Conservation (phyloP, 2,888 invertebrate species). For the Aphidius colemani region DNA sequence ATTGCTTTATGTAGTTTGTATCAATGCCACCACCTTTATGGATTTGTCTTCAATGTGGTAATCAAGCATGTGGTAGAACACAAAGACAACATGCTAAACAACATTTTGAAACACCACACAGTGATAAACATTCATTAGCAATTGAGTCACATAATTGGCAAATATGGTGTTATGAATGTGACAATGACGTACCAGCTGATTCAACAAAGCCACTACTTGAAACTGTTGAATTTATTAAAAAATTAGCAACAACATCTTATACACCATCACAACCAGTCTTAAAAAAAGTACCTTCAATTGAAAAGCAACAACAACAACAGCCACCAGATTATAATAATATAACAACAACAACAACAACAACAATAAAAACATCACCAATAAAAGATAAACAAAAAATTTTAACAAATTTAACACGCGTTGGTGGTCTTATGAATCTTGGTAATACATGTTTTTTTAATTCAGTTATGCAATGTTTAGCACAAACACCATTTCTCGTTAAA, state of each 20-base stretch:
- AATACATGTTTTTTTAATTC: constrained; percentile 98
- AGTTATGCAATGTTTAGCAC: constrained; percentile 89
- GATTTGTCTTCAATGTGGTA: constrained; percentile 83
- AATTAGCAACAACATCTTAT: constrained; percentile 21
- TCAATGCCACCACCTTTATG: constrained; percentile 61
- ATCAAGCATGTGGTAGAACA: constrained; percentile 74
- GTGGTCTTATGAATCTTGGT: constrained; percentile 85
- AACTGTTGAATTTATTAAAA: constrained; percentile 33
- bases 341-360: not conserved
- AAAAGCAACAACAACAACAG: not conserved
- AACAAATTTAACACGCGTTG: constrained; percentile 12
- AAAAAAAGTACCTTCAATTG: constrained; percentile 22
- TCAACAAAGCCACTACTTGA: constrained; percentile 28
- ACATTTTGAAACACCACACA: constrained; percentile 76
- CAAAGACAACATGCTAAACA: constrained; percentile 73
- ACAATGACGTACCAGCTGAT: constrained; percentile 69
- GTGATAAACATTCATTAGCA: constrained; percentile 76
- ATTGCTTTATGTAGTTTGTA: constrained; percentile 33
- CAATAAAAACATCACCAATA: not conserved
- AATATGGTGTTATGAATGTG: constrained; percentile 81
- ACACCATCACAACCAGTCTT: constrained; percentile 29
- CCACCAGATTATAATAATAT: constrained; percentile 1
- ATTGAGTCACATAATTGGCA: constrained; percentile 74
- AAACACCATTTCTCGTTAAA: constrained; percentile 78
- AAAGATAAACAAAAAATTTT: not conserved